These are phyloP conservation scores for Taeniopygia guttata DNA, from an alignment of 2,797 vertebrate species.

Conservation along the genomic window DNA sequence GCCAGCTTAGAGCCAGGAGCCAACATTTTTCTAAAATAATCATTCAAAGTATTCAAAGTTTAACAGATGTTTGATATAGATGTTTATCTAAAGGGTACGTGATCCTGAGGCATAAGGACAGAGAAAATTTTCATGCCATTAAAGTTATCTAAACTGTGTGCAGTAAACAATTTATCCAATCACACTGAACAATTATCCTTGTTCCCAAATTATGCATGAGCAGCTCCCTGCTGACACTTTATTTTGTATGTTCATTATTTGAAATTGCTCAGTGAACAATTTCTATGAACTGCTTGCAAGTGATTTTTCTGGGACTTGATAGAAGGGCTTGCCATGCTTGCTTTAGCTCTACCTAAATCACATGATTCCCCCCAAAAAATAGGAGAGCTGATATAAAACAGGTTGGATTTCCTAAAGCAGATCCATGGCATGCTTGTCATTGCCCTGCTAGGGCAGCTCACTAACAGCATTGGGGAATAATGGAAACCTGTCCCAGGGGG, in stretches of 20 bases:
- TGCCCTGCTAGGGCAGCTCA: not conserved
- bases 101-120: not conserved
- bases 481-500: fast-evolving
- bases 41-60: not conserved
- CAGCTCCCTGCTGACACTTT: conserved; percentile 17
- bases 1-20: not conserved
- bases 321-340: not conserved
- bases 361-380: not conserved
- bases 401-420: not conserved
- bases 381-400: not conserved
- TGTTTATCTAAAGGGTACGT: not conserved
- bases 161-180: conserved; percentile 7
- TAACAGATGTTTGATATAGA: not conserved
- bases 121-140: not conserved
- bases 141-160: not conserved
- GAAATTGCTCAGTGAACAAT: not conserved
- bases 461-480: fast-evolving
- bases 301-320: not conserved
- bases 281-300: not conserved
- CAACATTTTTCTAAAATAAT: not conserved
- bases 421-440: fast-evolving
- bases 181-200: not conserved
- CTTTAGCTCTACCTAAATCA: not conserved
- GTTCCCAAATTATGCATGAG: not conserved
- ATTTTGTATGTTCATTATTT: conserved; percentile 1